Evolutionary conservation across 2,113 vertebrate species (phyloP), one percentile per base, ranked within the genome.

Genomic region (Phasianus colchicus): DNA sequence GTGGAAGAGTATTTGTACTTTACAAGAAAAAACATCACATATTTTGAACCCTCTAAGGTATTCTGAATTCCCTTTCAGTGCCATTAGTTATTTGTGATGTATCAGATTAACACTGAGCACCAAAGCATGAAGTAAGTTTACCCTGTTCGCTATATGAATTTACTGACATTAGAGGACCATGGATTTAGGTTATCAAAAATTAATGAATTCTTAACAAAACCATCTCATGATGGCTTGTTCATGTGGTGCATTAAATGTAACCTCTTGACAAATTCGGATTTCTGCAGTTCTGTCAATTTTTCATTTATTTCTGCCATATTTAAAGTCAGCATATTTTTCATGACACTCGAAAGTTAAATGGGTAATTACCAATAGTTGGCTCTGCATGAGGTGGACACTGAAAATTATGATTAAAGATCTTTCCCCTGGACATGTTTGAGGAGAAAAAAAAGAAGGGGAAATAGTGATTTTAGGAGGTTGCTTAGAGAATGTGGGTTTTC

Each of bases 171-270:
- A 67, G 13, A 20, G 13, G 14, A 83, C 43, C 20, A 64, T 34
- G 6, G 89, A 3, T 48, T 15, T 18, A 58, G 30, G 13, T 69
- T 84, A 83, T 81, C 7, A 83, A 89, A 88, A 75, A 84, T 43
- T 14, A 76, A 10, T 13, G 29, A 74, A 67, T 38, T 91, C 15
- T 27, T 30, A 78, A 82, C 20, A 70, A 20, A 32, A 42, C 27
- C n/a, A 5, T 73, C 30, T 64, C 22, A 20, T 0, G 0, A 50
- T 40, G 14, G 11, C 19, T 12, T 83, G 5, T 64, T 90, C 24
- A 73, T 60, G 29, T 32, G 20, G 18, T 71, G n/a, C n/a, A 20
- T 64, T 29, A 38, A 67, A 13, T 54, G 6, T 45, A 83, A 73
- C 10, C 69, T 73, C 45, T 36, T 76, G n/a, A 20, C 42, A 89